Evolutionary conservation across 2,797 vertebrate species (phyloP).

Genomic region (Enteromius radiatus): DNA sequence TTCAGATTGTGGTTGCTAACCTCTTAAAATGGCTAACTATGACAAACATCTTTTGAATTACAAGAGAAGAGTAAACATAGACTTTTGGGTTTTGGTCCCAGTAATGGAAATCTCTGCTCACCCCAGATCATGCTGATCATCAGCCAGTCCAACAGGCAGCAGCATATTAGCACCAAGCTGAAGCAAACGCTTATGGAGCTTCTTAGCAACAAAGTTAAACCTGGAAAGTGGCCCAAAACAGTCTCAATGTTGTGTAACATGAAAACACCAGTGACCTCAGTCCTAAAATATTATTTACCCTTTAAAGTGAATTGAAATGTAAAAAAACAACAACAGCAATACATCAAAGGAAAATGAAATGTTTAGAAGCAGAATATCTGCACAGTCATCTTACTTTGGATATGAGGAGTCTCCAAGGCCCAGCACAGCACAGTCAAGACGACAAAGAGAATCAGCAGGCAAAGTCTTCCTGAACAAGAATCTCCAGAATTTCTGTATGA

Average conservation of each 20-base stretch:
- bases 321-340: neutral
- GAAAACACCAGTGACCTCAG: neutral
- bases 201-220: slow-evolving; percentile 97
- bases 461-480: slow-evolving; percentile 92
- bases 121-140: slow-evolving; percentile 96
- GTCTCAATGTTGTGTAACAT: neutral
- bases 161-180: slow-evolving; percentile 87
- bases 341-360: neutral
- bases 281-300: neutral
- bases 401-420: slow-evolving; percentile 97
- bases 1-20: neutral
- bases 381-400: slow-evolving; percentile 80
- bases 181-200: slow-evolving; percentile 87
- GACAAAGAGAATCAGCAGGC: slow-evolving; percentile 81
- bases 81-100: neutral
- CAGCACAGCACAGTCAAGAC: slow-evolving; percentile 87
- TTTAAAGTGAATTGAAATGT: neutral
- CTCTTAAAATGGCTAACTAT: neutral
- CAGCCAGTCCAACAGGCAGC: slow-evolving; percentile 84
- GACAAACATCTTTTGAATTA: neutral
- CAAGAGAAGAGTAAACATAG: neutral
- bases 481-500: slow-evolving; percentile 89
- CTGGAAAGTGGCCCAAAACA: slow-evolving; percentile 65
- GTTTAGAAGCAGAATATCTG: neutral
- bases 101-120: slow-evolving; percentile 65